These are phyloP conservation scores for Laspeyria flexula DNA, from an alignment of 2,888 invertebrate genomes.

Conservation along the genomic window DNA sequence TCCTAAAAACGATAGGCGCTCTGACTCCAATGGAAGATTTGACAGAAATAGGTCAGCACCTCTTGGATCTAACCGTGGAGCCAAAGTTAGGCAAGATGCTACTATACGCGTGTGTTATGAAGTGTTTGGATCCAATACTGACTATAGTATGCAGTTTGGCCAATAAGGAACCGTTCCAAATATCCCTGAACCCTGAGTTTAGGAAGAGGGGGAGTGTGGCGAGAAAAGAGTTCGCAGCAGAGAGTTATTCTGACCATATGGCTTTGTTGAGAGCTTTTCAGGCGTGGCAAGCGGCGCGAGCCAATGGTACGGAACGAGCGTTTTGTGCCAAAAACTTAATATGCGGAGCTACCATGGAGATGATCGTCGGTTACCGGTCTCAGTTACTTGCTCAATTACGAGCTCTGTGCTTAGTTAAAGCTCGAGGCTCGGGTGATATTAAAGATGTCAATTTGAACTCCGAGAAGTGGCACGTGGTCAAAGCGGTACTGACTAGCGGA, in stretches of 20 bases:
- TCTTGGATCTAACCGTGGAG: constrained; percentile 96
- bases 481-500: constrained; percentile 95
- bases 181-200: constrained; percentile 90
- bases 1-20: constrained; percentile 93
- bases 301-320: constrained; percentile 87
- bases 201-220: constrained; percentile 87
- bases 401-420: constrained; percentile 90
- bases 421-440: constrained; percentile 77
- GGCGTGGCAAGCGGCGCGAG: constrained; percentile 87
- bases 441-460: constrained; percentile 93
- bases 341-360: constrained; percentile 94
- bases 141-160: constrained; percentile 96
- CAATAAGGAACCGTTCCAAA: constrained; percentile 90
- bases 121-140: constrained; percentile 96
- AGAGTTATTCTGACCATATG: constrained; percentile 96
- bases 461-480: constrained; percentile 95
- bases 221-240: constrained; percentile 90
- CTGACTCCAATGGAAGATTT: constrained; percentile 94
- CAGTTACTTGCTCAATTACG: constrained; percentile 94
- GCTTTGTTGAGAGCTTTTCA: constrained; percentile 93
- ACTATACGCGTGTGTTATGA: constrained; percentile 94
- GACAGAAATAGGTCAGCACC: constrained; percentile 94
- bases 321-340: constrained; percentile 92
- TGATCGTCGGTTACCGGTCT: constrained; percentile 93
- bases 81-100: constrained; percentile 97